Conservation (phyloP, 1,140 invertebrate species). For the Leptonema lineaticorne region DNA sequence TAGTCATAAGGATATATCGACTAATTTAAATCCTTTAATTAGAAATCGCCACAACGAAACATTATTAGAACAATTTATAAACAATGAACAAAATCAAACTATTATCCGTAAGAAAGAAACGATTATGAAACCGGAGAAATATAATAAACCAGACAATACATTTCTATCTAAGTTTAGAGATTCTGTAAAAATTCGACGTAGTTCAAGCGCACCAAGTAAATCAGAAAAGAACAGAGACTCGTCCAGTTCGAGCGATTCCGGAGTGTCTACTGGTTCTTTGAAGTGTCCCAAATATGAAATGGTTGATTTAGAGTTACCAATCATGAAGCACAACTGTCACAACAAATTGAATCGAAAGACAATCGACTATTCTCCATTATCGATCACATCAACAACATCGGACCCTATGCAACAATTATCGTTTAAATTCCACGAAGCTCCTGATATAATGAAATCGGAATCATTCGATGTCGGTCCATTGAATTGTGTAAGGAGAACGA, state of each 20-base stretch:
- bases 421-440: constrained; percentile 70
- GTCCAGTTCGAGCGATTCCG: constrained; percentile 74
- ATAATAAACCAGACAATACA: constrained; percentile 47
- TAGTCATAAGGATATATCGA: constrained; percentile 45
- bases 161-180: constrained; percentile 54
- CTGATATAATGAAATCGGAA: constrained; percentile 65
- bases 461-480: constrained; percentile 67
- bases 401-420: constrained; percentile 71
- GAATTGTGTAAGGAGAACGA: constrained; percentile 49
- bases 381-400: constrained; percentile 69
- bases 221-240: constrained; percentile 68
- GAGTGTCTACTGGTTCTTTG: constrained; percentile 65
- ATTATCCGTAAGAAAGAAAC: constrained; percentile 35
- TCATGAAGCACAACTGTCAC: constrained; percentile 55
- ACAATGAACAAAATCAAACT: neutral
- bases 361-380: constrained; percentile 60
- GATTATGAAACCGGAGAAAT: constrained; percentile 44
- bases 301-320: constrained; percentile 64
- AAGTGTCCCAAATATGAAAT: constrained; percentile 65
- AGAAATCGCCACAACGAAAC: constrained; percentile 39
- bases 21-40: constrained; percentile 50
- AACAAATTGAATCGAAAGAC: constrained; percentile 48
- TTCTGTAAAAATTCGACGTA: constrained; percentile 69
- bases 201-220: constrained; percentile 73
- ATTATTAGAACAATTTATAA: neutral